These are phyloP conservation scores for Microcaecilia unicolor DNA, from an alignment of 2,797 vertebrate species.

Conservation along the genomic window DNA sequence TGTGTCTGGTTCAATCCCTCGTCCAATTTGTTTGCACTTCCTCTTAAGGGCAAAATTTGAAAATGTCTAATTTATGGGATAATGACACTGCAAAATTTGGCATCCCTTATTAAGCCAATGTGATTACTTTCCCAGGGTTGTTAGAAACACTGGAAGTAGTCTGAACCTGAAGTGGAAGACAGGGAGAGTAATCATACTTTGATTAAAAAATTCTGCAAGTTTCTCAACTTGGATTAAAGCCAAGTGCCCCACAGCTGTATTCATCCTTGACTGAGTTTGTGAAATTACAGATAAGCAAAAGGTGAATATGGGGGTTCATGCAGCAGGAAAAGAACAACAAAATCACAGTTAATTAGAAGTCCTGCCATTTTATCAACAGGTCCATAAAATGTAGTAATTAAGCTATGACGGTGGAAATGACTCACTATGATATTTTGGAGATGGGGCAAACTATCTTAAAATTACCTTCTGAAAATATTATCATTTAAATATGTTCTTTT, in stretches of 20 bases:
- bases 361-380: slow-evolving; percentile 42
- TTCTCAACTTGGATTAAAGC: slow-evolving; percentile 19
- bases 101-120: no score
- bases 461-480: slow-evolving; percentile 24
- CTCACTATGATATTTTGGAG: slow-evolving; percentile 28
- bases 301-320: slow-evolving; percentile 29
- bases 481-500: slow-evolving; percentile 14
- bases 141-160: no score
- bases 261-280: slow-evolving; percentile 35
- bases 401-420: slow-evolving; percentile 31
- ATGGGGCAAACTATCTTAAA: slow-evolving; percentile 25
- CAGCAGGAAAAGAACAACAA: slow-evolving; percentile 28
- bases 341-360: slow-evolving; percentile 44
- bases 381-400: slow-evolving; percentile 46
- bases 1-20: no score
- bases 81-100: no score
- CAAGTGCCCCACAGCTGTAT: slow-evolving; percentile 17
- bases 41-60: no score
- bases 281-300: slow-evolving; percentile 3
- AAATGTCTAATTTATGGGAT: no score
- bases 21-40: no score
- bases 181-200: slow-evolving; percentile 14
- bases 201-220: slow-evolving; percentile 13
- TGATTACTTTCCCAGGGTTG: no score
- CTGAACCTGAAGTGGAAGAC: no score